A percentile compares a stretch with the other conserved stretches of the same genome.
Evolutionary conservation across 2,888 invertebrate species (phyloP).

Genomic region (Sialis lutaria): DNA sequence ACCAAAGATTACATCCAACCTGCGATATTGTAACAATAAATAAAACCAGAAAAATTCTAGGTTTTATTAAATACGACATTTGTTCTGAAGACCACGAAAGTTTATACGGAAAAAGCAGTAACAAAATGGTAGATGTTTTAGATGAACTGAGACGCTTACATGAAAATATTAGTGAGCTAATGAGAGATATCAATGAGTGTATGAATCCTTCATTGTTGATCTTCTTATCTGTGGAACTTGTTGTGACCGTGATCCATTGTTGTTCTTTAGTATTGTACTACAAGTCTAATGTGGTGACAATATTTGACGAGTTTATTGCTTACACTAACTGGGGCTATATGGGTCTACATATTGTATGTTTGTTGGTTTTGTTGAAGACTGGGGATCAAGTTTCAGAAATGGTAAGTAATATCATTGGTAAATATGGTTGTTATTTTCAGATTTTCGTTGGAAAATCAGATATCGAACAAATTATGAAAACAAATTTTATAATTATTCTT

Average conservation of each 20-base stretch:
- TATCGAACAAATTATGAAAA: too few relatives aligned
- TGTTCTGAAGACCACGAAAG: constrained; percentile 18
- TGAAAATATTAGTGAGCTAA: constrained; percentile 20
- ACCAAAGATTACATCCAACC: constrained; percentile 20
- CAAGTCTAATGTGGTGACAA: constrained; percentile 10
- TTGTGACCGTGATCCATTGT: constrained; percentile 21
- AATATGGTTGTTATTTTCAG: too few relatives aligned
- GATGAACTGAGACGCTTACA: constrained; percentile 22
- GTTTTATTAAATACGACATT: constrained; percentile 15
- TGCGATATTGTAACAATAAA: constrained; percentile 18
- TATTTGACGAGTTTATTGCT: too few relatives aligned
- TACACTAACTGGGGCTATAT: too few relatives aligned
- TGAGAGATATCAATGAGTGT: constrained; percentile 19
- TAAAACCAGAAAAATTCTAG: constrained; percentile 18
- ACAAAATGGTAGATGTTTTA: constrained; percentile 13
- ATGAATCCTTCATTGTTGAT: constrained; percentile 21
- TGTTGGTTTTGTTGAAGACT: too few relatives aligned
- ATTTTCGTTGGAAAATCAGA: too few relatives aligned
- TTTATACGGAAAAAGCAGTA: neutral
- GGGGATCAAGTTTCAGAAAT: too few relatives aligned
- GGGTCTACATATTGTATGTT: too few relatives aligned
- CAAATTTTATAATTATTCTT: too few relatives aligned
- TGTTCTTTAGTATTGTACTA: constrained; percentile 23
- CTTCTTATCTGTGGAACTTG: constrained; percentile 20
- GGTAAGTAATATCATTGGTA: too few relatives aligned